phyloP scores from a whole-genome alignment of 2,797 vertebrate genomes.

The Bradypus variegatus region DNA sequence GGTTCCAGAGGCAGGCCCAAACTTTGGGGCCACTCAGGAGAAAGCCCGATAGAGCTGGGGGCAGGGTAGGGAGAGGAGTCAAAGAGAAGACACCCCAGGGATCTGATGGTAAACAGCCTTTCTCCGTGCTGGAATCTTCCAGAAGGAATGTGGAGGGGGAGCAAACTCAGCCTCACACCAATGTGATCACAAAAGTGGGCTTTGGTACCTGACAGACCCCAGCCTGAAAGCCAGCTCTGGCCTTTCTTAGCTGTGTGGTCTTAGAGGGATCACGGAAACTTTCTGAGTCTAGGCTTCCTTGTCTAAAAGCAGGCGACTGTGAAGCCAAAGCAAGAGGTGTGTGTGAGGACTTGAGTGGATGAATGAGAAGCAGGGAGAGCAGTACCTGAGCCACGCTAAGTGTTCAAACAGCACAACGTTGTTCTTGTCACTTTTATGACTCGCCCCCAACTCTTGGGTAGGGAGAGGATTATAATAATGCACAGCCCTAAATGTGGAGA shows the following conservation, averaged over 20 bases:
- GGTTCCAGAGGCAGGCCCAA: neutral
- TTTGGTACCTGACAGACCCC: neutral
- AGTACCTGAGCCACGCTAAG: no score
- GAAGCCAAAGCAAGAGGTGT: neutral
- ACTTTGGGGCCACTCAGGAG: neutral
- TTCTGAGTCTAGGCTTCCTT: neutral
- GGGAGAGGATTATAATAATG: neutral
- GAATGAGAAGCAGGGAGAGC: rapidly evolving
- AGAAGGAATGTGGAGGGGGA: neutral
- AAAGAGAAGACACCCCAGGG: neutral
- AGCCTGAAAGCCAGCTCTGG: neutral
- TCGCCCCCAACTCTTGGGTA: neutral
- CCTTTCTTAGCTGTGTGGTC: neutral
- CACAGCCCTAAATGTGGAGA: neutral
- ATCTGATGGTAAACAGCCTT: neutral
- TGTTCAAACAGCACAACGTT: no score
- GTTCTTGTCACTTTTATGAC: neutral
- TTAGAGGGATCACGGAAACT: neutral
- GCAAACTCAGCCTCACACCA: no score
- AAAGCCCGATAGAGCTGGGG: neutral
- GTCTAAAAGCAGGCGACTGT: neutral
- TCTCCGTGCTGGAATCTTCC: neutral
- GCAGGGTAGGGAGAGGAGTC: neutral
- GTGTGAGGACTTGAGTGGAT: neutral
- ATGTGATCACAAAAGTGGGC: neutral